Evolutionary conservation across 2,113 vertebrate species (phyloP).

Genomic region (Lepus americanus): DNA sequence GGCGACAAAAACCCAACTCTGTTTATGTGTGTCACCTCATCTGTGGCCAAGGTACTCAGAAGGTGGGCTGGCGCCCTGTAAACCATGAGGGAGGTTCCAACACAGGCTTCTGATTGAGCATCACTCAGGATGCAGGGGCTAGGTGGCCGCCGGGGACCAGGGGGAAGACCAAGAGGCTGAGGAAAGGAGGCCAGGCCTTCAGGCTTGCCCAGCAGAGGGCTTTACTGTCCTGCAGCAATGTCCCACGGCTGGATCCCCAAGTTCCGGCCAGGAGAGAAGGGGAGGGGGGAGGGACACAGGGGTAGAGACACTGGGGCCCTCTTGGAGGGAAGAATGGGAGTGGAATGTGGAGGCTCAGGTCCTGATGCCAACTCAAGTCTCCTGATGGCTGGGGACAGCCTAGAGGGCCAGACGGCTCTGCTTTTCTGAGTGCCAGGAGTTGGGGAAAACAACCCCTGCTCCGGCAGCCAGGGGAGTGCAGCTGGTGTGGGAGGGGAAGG

Average conservation of each 20-base stretch:
- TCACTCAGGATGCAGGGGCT: constrained; percentile 22
- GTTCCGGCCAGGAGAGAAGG: background rate
- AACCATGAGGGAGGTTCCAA: constrained; percentile 62
- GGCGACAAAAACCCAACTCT: background rate
- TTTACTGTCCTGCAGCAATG: constrained; percentile 81
- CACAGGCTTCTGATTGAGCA: constrained; percentile 44
- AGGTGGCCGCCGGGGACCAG: background rate
- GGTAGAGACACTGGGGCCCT: constrained; percentile 17
- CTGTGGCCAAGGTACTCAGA: constrained; percentile 48
- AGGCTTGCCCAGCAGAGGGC: constrained; percentile 63
- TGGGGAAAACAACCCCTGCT: constrained; percentile 3
- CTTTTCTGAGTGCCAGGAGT: constrained; percentile 50
- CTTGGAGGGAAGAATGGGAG: background rate
- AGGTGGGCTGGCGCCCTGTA: constrained; percentile 66
- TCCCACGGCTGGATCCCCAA: constrained; percentile 57
- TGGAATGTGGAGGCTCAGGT: constrained; percentile 77
- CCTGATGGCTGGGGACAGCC: constrained; percentile 32
- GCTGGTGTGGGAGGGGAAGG: constrained; percentile 67
- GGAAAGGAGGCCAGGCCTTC: constrained; percentile 22
- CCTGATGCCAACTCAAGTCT: constrained; percentile 62
- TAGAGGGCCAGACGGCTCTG: constrained; percentile 59
- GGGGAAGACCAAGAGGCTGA: background rate
- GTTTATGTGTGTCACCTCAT: background rate
- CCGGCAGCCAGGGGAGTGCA: constrained; percentile 44
- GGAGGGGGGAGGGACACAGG: background rate